phyloP scores from a whole-genome alignment of 2,888 invertebrate species.

The Branchellion lobata region DNA sequence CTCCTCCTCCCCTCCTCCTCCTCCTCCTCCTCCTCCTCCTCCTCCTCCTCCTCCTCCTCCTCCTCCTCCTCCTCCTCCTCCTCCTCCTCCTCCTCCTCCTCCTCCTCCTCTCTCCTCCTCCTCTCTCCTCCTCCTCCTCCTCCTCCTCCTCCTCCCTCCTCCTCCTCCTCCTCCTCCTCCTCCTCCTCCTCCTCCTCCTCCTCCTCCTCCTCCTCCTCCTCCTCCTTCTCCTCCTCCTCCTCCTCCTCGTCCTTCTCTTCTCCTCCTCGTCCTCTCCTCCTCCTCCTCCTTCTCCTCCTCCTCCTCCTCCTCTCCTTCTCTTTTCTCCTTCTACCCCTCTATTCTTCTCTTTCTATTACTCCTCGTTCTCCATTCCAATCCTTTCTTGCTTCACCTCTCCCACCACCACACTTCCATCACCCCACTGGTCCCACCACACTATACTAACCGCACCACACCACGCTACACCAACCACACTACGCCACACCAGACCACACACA shows the following conservation, averaged over 20 bases:
- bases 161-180: not conserved
- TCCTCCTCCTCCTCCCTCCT: not conserved
- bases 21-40: not conserved
- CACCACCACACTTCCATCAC: no score
- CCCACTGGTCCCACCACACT: no score
- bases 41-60: constrained; percentile 1
- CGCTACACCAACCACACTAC: no score
- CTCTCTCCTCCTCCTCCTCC: not conserved
- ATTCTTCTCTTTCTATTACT: not conserved
- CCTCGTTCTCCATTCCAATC: not conserved
- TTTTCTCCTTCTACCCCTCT: not conserved
- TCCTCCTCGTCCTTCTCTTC: not conserved
- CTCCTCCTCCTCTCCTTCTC: not conserved
- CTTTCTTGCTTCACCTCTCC: no score
- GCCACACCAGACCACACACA: no score
- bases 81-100: not conserved
- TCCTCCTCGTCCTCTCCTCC: not conserved
- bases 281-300: not conserved
- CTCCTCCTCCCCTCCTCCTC: constrained; percentile 6
- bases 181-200: not conserved
- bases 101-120: not conserved
- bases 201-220: constrained; percentile 4
- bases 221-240: not conserved
- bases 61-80: not conserved
- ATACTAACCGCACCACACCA: no score